Base-by-base conservation (phyloP, 2,113 vertebrate species). In the Pithys albifrons region DNA sequence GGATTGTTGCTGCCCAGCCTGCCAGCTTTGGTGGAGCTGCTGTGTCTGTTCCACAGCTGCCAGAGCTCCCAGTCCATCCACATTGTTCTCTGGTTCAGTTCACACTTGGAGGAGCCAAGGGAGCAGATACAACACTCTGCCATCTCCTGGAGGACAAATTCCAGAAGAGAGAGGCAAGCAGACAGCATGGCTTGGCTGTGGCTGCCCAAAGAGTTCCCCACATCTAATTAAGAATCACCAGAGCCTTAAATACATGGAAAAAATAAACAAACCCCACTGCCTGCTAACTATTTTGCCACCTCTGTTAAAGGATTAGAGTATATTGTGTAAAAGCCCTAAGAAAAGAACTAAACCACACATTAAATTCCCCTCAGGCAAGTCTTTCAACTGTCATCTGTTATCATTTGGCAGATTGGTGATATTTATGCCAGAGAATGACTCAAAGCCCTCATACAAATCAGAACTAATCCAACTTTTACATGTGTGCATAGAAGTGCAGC, bases 381-480 rank as follows among this genome's bases (percentile, higher is more conserved):
- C 79, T 90, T 86, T 59, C 62, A 83, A 52, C 67, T 73, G 58
- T 88, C 83, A 62, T 66, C 65, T 66, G 58, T 54, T 71, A 74
- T 33, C 33, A 6, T 58, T 83, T 66, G 76, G 83, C 75, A 96
- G 82, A 76, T 66, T 0, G 0, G 49, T 23, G 51, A 58, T 10
- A 24, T 70, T 80, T 54, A 33, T 6, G 85, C 72, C 76, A 96
- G 75, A 59, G 61, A 70, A 77, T 70, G 64, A 90, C 70, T 89
- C 85, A 78, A 90, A 80, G 54, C 85, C 48, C 94, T 82, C 13
- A 1, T 20, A 12, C n/a, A 77, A 51, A 92, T 65, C 19, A 52
- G 27, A 69, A 24, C 33, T 25, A 76, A 54, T 29, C 61, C 43
- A 48, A 81, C 49, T 87, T 91, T 55, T 27, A 46, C 19, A 37